Conservation (phyloP, 1,140 invertebrate species). For the Heliconius congener region DNA sequence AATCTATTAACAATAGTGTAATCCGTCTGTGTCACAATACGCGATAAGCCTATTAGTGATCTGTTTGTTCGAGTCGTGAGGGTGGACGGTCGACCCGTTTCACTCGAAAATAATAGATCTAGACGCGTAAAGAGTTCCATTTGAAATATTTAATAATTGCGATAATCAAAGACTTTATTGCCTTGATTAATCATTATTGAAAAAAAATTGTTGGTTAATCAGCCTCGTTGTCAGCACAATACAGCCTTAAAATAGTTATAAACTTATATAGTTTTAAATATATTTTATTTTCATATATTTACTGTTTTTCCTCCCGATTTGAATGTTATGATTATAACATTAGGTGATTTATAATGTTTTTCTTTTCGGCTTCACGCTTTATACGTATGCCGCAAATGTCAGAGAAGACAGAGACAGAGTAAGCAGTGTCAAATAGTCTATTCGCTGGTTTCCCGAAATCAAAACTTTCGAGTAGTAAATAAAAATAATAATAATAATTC, state of each 20-base stretch:
- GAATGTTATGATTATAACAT: too few relatives aligned
- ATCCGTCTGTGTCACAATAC: constrained; percentile 41
- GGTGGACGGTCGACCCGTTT: not conserved
- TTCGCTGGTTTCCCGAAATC: not conserved
- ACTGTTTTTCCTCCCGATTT: too few relatives aligned
- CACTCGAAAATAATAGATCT: not conserved
- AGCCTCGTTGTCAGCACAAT: too few relatives aligned
- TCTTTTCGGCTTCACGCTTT: not conserved
- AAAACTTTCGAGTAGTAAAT: not conserved
- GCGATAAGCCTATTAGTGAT: constrained; percentile 29
- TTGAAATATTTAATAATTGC: too few relatives aligned
- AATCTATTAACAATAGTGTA: constrained; percentile 44
- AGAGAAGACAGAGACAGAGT: not conserved
- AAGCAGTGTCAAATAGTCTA: not conserved
- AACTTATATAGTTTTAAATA: too few relatives aligned
- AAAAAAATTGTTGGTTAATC: too few relatives aligned
- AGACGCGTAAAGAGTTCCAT: too few relatives aligned
- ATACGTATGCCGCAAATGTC: not conserved
- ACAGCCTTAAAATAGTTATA: too few relatives aligned
- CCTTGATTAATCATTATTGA: too few relatives aligned
- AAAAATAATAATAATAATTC: too few relatives aligned
- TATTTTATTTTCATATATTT: too few relatives aligned
- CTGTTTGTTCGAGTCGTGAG: not conserved
- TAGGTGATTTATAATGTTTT: not conserved
- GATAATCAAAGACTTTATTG: too few relatives aligned